Conservation (phyloP, 2,888 invertebrate species). For the Plebejus argus region DNA sequence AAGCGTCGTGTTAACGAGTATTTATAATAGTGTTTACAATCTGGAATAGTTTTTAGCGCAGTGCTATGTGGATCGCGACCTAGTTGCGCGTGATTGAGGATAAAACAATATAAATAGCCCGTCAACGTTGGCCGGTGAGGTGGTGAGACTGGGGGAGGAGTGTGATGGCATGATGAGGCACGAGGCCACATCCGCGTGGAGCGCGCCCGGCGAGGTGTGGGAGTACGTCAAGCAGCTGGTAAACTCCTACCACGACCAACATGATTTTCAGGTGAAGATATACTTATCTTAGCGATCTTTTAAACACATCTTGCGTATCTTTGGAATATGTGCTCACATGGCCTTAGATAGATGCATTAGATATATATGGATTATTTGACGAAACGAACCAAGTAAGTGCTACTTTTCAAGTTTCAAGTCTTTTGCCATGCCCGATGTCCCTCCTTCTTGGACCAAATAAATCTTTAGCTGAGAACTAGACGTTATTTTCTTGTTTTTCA, state of each 20-base stretch:
- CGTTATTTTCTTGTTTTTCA: too few species aligned
- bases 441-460: too few species aligned
- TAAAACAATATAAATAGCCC: constrained; percentile 80
- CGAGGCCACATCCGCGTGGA: constrained; percentile 73
- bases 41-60: constrained; percentile 61
- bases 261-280: constrained; percentile 66
- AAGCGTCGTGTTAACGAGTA: constrained; percentile 26
- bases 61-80: constrained; percentile 75
- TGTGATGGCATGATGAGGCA: constrained; percentile 77
- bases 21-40: constrained; percentile 55
- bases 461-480: too few species aligned
- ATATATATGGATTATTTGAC: too few species aligned
- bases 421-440: too few species aligned
- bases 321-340: too few species aligned
- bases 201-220: constrained; percentile 83
- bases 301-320: too few species aligned
- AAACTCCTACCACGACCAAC: constrained; percentile 81
- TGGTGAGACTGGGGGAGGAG: constrained; percentile 41
- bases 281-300: not conserved
- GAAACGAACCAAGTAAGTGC: too few species aligned
- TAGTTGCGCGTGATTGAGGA: constrained; percentile 78
- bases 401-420: too few species aligned
- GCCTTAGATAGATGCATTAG: too few species aligned
- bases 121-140: constrained; percentile 65
- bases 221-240: constrained; percentile 84